Percentiles rank a stretch among this genome's conserved stretches.
These are phyloP conservation scores for Narcine bancroftii DNA, from an alignment of 2,113 vertebrate genomes.

Conservation along the genomic window DNA sequence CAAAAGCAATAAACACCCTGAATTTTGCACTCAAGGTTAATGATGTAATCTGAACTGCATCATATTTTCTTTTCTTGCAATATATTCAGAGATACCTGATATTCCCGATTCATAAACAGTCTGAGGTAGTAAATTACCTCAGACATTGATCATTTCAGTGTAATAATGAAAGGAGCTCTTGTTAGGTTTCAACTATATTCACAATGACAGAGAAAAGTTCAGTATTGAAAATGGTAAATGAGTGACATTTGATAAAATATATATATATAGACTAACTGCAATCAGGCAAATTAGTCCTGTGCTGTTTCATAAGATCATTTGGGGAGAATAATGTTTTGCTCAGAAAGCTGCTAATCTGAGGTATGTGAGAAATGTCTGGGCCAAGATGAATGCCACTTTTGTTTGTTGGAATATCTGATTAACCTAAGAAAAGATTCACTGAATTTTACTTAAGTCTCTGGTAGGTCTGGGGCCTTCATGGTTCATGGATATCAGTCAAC, in stretches of 20 bases:
- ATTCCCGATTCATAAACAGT: not conserved
- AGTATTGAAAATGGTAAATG: not conserved
- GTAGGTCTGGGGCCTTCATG: not conserved
- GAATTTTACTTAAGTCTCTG: not conserved
- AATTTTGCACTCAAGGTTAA: not conserved
- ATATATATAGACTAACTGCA: not conserved
- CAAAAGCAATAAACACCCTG: not conserved
- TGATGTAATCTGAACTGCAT: not conserved
- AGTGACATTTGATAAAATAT: slow-evolving; percentile 1
- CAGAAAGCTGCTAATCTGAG: not conserved
- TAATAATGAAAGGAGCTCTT: not conserved
- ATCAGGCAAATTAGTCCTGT: not conserved
- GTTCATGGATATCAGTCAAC: not conserved
- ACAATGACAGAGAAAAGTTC: not conserved
- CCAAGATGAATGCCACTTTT: slow-evolving; percentile 5
- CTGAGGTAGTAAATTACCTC: not conserved
- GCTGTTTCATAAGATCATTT: slow-evolving; percentile 30
- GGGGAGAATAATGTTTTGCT: not conserved
- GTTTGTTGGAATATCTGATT: not conserved
- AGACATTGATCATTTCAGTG: not conserved
- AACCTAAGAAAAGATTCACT: not conserved
- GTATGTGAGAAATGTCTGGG: not conserved
- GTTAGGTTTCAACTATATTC: not conserved
- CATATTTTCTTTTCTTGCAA: not conserved
- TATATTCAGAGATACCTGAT: not conserved